These are phyloP conservation scores for cat (Felis catus) DNA, from an alignment of 2,113 vertebrate species.

Conservation along the genomic window DNA sequence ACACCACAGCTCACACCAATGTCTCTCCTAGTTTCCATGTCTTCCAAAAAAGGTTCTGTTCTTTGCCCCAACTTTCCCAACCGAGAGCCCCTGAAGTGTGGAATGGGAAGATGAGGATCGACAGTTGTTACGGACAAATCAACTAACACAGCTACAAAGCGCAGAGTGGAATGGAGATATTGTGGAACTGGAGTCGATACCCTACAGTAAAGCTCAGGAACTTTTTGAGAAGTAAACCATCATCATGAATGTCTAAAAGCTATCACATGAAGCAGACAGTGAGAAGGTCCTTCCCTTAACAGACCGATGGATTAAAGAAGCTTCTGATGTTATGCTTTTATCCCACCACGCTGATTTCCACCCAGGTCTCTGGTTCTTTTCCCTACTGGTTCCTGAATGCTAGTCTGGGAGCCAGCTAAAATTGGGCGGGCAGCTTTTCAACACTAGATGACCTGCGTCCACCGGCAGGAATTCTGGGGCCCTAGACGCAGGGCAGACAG, in stretches of 20 bases:
- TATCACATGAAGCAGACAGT: neutral
- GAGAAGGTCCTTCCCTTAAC: neutral
- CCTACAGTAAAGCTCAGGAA: neutral
- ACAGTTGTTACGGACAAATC: neutral
- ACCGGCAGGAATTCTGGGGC: neutral
- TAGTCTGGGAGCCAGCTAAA: neutral
- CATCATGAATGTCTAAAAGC: neutral
- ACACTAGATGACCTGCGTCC: neutral
- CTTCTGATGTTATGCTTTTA: neutral
- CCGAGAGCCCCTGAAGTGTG: neutral
- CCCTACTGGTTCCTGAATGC: neutral
- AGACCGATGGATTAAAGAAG: neutral
- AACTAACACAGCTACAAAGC: neutral
- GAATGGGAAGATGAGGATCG: neutral
- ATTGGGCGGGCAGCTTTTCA: neutral
- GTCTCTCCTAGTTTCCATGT: neutral
- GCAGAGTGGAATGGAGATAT: neutral
- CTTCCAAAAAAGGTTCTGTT: neutral
- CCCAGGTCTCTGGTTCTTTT: neutral
- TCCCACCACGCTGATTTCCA: neutral
- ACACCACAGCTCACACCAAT: neutral
- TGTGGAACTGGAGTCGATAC: neutral
- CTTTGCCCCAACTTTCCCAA: neutral
- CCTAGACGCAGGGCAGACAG: neutral
- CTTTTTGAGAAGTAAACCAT: neutral